These are phyloP conservation scores for Pristiophorus japonicus DNA, from an alignment of 2,113 vertebrate species.

Conservation along the genomic window DNA sequence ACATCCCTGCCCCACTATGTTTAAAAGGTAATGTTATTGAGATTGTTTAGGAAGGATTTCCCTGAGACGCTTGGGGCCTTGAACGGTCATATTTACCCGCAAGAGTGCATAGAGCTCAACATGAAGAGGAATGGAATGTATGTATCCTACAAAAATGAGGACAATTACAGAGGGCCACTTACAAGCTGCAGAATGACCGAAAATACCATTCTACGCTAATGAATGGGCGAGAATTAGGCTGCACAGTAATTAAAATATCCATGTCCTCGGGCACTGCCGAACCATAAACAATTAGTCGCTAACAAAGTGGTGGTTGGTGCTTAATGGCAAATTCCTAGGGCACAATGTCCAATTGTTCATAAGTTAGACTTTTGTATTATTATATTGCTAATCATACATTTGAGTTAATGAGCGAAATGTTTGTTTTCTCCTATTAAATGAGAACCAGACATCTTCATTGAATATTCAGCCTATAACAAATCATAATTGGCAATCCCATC, in stretches of 20 bases:
- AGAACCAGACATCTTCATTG: neutral
- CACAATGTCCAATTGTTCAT: neutral
- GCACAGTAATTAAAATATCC: slow-evolving; percentile 22
- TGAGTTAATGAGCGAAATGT: neutral
- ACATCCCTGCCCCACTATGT: neutral
- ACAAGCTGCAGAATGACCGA: neutral
- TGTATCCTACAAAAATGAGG: neutral
- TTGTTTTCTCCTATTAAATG: neutral
- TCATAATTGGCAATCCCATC: neutral
- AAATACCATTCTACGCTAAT: neutral
- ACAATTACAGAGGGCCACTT: neutral
- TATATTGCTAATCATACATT: neutral
- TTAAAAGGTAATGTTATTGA: neutral
- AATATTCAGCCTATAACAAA: neutral
- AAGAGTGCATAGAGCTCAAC: neutral
- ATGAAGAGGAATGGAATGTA: neutral
- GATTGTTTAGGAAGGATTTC: neutral
- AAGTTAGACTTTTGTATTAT: neutral
- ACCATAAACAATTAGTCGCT: neutral
- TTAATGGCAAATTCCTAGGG: neutral
- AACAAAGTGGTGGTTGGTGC: neutral
- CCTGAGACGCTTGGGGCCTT: neutral
- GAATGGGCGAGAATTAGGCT: neutral
- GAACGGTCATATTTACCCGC: neutral
- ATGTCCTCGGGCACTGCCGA: neutral